phyloP scores from a whole-genome alignment of 2,888 invertebrate species.

The Pyralis farinalis region DNA sequence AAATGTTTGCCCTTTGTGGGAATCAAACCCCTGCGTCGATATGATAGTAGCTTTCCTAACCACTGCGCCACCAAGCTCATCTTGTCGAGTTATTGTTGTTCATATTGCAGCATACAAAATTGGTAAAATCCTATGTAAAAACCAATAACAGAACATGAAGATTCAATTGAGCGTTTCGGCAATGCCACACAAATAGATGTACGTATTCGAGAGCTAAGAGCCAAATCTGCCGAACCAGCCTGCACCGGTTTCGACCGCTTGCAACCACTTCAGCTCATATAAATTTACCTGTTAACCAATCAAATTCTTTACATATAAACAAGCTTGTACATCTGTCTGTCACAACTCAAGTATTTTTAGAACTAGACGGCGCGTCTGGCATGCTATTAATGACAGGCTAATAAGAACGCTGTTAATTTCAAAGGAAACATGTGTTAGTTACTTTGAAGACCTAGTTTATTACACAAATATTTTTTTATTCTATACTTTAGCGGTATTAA shows the following conservation, averaged over 20 bases:
- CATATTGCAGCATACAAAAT: too few species aligned
- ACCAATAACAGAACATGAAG: too few species aligned
- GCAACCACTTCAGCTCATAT: not conserved
- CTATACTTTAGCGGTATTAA: not conserved
- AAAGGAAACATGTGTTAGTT: constrained; percentile 6
- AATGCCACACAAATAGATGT: constrained; percentile 19
- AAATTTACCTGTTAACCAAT: constrained; percentile 11
- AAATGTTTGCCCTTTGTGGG: too few species aligned
- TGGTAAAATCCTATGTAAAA: too few species aligned
- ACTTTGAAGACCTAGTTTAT: not conserved
- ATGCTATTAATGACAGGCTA: constrained; percentile 17
- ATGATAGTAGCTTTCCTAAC: too few species aligned
- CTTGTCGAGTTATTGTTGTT: too few species aligned
- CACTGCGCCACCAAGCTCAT: too few species aligned
- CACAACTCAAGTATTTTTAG: constrained; percentile 39
- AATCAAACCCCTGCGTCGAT: too few species aligned
- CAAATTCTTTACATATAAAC: constrained; percentile 20
- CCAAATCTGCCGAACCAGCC: constrained; percentile 32
- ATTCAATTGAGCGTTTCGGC: too few species aligned
- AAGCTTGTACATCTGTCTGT: constrained; percentile 27
- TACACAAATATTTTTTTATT: not conserved
- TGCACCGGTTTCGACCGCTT: constrained; percentile 16
- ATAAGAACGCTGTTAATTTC: constrained; percentile 12
- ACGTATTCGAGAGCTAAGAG: constrained; percentile 26
- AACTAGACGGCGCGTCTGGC: constrained; percentile 13